Percentiles rank a stretch among this genome's conserved stretches.
phyloP scores from a whole-genome alignment of 2,113 vertebrate genomes.

The Amblyornis subalaris region DNA sequence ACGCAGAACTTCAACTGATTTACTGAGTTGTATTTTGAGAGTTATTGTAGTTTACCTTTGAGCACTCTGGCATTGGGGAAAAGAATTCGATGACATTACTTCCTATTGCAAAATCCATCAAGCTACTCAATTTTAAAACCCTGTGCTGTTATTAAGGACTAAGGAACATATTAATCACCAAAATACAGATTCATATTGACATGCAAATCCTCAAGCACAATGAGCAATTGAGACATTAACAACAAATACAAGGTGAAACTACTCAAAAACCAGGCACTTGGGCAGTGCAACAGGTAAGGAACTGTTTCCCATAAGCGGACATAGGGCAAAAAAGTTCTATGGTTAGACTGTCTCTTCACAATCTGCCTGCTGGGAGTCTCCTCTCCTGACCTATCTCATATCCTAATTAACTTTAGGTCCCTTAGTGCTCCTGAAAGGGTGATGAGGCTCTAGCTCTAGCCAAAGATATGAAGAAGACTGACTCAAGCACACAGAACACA shows the following conservation, averaged over 20 bases:
- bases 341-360: neutral
- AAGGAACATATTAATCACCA: neutral
- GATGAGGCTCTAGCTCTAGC: neutral
- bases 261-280: neutral
- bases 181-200: neutral
- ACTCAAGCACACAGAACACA: neutral
- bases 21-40: neutral
- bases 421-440: neutral
- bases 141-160: neutral
- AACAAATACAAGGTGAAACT: neutral
- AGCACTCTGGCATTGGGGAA: neutral
- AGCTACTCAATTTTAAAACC: neutral
- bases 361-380: neutral
- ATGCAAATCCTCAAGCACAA: neutral
- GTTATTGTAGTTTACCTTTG: neutral
- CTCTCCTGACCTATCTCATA: neutral
- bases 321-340: neutral
- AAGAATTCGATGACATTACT: neutral
- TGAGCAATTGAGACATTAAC: neutral
- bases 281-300: neutral
- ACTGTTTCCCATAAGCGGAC: neutral
- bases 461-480: neutral
- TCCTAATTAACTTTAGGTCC: neutral
- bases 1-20: neutral
- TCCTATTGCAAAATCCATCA: neutral